Conservation (phyloP, 2,113 vertebrate genomes). For the Erythrolamprus reginae region DNA sequence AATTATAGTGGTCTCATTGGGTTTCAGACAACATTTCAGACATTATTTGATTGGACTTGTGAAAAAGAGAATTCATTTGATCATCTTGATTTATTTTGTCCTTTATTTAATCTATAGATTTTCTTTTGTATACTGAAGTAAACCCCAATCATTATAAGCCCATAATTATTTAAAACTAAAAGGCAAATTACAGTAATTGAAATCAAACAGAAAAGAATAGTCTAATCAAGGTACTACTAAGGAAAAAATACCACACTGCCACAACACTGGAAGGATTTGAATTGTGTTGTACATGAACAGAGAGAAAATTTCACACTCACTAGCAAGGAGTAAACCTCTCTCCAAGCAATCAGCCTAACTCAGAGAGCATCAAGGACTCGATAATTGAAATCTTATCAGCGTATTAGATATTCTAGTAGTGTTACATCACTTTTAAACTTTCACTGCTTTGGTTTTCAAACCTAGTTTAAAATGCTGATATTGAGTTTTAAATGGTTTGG, state of each 20-base stretch:
- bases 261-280: background rate
- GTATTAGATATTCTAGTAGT: background rate
- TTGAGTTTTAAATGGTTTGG: background rate
- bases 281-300: background rate
- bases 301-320: background rate
- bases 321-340: too few relatives aligned
- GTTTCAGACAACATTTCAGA: background rate
- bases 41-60: background rate
- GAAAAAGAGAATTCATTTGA: background rate
- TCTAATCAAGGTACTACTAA: background rate
- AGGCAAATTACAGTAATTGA: too few relatives aligned
- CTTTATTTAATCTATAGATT: background rate
- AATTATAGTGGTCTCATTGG: background rate
- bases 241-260: background rate
- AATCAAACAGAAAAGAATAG: background rate
- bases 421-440: background rate
- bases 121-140: background rate
- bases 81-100: background rate
- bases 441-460: background rate
- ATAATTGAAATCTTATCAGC: background rate
- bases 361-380: background rate
- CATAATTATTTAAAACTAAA: background rate
- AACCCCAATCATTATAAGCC: background rate
- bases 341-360: background rate
- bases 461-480: background rate